Conservation (phyloP, 2,797 vertebrate species). For the Myotis pilosus region DNA sequence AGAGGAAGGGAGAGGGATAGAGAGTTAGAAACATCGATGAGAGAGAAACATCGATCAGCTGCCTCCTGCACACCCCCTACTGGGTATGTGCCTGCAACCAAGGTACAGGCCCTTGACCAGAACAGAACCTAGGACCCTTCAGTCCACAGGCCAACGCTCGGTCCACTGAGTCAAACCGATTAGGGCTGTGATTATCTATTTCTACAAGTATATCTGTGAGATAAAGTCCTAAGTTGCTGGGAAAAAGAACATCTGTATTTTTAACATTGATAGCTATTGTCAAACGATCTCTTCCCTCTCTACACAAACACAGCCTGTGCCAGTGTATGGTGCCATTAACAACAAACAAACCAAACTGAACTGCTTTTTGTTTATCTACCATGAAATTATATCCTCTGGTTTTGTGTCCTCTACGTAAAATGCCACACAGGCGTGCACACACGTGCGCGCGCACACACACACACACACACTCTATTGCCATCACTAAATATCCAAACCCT, state of each 20-base stretch:
- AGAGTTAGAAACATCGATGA: no score
- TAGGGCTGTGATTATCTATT: no score
- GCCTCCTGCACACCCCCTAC: no score
- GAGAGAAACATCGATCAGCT: no score
- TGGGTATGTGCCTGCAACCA: no score
- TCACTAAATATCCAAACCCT: neutral
- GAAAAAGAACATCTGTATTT: neutral
- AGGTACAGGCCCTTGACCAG: no score
- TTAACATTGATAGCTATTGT: neutral
- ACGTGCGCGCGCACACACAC: neutral
- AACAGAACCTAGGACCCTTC: no score
- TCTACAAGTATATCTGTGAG: neutral
- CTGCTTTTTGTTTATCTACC: neutral
- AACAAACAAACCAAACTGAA: neutral
- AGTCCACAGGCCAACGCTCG: no score
- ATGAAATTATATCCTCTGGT: neutral
- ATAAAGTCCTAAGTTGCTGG: slow-evolving; percentile 9
- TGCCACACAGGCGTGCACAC: neutral
- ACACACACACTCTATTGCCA: neutral
- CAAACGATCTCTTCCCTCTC: neutral
- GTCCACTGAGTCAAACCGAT: no score
- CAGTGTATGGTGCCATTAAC: neutral
- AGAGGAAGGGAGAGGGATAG: no score
- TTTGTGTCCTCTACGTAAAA: neutral
- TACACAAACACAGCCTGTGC: neutral